Conservation (phyloP, 2,797 vertebrate genomes). For the Centroberyx gerrardi region DNA sequence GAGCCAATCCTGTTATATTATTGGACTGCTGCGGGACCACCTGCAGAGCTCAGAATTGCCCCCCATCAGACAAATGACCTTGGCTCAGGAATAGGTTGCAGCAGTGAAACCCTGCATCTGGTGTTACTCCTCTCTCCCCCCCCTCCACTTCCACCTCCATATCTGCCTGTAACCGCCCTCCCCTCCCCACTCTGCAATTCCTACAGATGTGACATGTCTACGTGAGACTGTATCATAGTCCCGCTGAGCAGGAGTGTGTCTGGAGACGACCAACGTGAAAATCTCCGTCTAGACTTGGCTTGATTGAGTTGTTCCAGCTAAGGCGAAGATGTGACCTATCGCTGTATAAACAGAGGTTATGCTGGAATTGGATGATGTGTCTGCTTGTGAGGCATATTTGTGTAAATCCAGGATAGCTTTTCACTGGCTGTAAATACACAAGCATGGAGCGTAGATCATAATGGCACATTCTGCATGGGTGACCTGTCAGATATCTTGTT, state of each 20-base stretch:
- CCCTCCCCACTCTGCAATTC: not conserved
- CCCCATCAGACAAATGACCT: constrained; percentile 6
- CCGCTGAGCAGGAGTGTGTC: not conserved
- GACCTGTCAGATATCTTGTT: constrained; percentile 53
- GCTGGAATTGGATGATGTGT: constrained; percentile 3
- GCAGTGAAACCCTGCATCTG: not conserved
- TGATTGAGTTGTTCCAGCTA: constrained; percentile 39
- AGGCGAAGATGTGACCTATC: constrained; percentile 40
- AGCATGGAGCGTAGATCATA: constrained; percentile 14
- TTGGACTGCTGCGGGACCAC: not conserved
- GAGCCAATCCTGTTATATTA: not conserved
- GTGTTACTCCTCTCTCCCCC: not conserved
- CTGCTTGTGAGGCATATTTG: constrained; percentile 39
- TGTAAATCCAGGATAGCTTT: constrained; percentile 39
- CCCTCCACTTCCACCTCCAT: not conserved
- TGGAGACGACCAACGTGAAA: not conserved
- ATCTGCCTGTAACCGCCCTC: not conserved
- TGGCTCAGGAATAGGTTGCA: constrained; percentile 2
- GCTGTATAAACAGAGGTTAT: constrained; percentile 7
- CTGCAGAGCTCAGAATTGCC: constrained; percentile 10
- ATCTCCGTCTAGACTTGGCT: not conserved
- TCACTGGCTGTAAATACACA: constrained; percentile 54
- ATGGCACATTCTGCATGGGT: not conserved
- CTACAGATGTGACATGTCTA: not conserved
- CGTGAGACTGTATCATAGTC: not conserved